Evolutionary conservation across 2,888 invertebrate species (phyloP).

Genomic region (Mythimna lalbum): DNA sequence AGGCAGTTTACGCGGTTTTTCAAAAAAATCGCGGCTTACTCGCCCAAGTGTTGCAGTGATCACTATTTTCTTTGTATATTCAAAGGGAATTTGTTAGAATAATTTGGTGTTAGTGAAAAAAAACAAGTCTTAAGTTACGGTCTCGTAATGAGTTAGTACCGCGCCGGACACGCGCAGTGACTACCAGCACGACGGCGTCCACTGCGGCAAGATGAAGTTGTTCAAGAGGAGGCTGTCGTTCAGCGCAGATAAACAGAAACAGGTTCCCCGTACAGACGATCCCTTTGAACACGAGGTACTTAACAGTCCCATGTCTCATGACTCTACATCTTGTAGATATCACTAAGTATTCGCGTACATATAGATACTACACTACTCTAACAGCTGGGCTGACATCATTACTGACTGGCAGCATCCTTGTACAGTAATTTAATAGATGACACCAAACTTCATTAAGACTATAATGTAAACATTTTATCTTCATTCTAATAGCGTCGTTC

Average conservation of each 20-base stretch:
- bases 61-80: constrained; percentile 72
- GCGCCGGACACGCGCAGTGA: constrained; percentile 73
- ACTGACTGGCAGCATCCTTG: constrained; percentile 36
- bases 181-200: constrained; percentile 67
- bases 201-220: constrained; percentile 84
- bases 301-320: constrained; percentile 63
- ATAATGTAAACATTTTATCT: constrained; percentile 41
- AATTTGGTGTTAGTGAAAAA: constrained; percentile 50
- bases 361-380: constrained; percentile 29
- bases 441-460: constrained; percentile 28
- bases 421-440: constrained; percentile 33
- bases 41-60: constrained; percentile 66
- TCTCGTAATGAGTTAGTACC: constrained; percentile 71
- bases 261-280: constrained; percentile 83
- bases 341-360: constrained; percentile 37
- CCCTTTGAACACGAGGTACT: constrained; percentile 89
- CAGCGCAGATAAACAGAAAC: constrained; percentile 89
- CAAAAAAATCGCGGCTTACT: constrained; percentile 74
- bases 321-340: constrained; percentile 49
- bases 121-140: constrained; percentile 46
- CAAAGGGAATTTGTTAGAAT: constrained; percentile 71
- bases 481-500: constrained; percentile 52
- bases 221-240: constrained; percentile 89
- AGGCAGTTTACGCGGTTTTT: constrained; percentile 75
- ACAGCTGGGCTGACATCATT: constrained; percentile 54